A percentile compares a stretch with the other conserved stretches of the same genome.
phyloP scores from a whole-genome alignment of 2,797 vertebrate genomes.

The Adelosebastes latens region DNA sequence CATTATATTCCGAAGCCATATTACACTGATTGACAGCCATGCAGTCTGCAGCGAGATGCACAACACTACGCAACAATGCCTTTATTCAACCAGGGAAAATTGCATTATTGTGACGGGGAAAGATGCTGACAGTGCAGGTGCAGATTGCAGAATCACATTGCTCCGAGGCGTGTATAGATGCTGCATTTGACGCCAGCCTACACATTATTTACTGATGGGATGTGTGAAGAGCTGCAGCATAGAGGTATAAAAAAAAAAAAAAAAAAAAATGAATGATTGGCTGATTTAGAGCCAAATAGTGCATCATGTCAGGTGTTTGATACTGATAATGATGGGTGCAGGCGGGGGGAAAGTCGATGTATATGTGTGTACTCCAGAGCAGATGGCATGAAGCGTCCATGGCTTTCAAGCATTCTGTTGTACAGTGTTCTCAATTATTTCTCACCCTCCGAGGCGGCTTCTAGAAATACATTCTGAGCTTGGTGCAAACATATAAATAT shows the following conservation, averaged over 20 bases:
- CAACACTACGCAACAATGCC: conserved; percentile 47
- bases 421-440: not conserved
- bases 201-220: conserved; percentile 34
- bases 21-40: conserved; percentile 49
- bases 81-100: conserved; percentile 58
- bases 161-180: conserved; percentile 10
- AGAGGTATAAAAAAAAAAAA: not conserved
- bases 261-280: conserved; percentile 17
- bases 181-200: conserved; percentile 32
- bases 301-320: conserved; percentile 51
- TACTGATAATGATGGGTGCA: conserved; percentile 53
- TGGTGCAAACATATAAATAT: not conserved
- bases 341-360: not conserved
- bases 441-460: not conserved
- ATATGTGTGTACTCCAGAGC: not conserved
- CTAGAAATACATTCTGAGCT: not conserved
- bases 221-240: not conserved
- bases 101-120: conserved; percentile 44
- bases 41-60: conserved; percentile 42
- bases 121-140: conserved; percentile 66
- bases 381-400: not conserved
- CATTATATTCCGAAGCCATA: conserved; percentile 37
- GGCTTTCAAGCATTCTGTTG: not conserved
- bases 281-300: conserved; percentile 47
- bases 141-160: conserved; percentile 49